phyloP scores from a whole-genome alignment of 2,797 vertebrate genomes.

The Falco cherrug region DNA sequence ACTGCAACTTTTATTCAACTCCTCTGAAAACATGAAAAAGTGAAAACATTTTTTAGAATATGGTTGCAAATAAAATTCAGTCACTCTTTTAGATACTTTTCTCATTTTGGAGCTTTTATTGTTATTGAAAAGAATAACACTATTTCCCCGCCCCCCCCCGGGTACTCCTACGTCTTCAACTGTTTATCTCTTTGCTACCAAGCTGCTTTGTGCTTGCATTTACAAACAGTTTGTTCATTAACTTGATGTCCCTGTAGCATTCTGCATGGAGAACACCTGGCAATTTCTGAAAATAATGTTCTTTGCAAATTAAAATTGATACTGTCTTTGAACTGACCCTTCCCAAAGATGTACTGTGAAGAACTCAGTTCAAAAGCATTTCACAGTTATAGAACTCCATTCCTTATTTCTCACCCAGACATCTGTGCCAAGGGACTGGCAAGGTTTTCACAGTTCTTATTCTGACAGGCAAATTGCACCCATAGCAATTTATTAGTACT shows the following conservation, averaged over 20 bases:
- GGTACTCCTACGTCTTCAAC: background rate
- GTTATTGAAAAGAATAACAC: background rate
- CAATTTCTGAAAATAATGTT: background rate
- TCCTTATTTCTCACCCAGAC: background rate
- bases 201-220: background rate
- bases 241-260: background rate
- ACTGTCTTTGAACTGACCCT: background rate
- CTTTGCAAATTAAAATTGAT: background rate
- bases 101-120: background rate
- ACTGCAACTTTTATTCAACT: background rate
- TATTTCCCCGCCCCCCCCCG: accelerated
- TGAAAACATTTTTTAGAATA: background rate
- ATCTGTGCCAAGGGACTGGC: background rate
- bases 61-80: background rate
- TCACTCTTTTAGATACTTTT: background rate
- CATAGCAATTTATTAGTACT: background rate
- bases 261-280: background rate
- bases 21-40: background rate
- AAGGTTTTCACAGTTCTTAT: background rate
- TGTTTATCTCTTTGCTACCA: background rate
- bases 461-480: background rate
- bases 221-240: background rate
- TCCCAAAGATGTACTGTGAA: background rate
- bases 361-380: background rate
- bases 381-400: background rate